Evolutionary conservation across 2,797 vertebrate genomes (phyloP), one percentile per base, ranked within the genome.

Genomic region (Ciconia nigra): DNA sequence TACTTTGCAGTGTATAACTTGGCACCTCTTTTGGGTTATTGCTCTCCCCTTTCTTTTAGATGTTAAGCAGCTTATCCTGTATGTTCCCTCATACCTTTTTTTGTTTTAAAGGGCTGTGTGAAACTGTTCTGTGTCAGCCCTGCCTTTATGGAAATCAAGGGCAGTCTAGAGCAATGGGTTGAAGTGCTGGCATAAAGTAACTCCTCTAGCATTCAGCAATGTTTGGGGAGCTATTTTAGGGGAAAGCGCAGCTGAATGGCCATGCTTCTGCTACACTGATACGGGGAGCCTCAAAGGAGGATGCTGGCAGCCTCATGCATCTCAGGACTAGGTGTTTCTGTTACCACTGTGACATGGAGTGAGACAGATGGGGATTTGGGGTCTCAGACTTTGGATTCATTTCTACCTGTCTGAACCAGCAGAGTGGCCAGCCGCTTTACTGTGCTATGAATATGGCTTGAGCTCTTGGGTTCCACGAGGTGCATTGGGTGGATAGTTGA

Each of bases 31-130:
- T 5, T 28, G 55, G 42, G 44, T 74, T 92, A 81, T 55, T 72
- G 59, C 44, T 91, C 54, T 83, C 61, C n/a, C 57, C 24, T 69
- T 83, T 81, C 81, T 87, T 89, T 86, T 6, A 87, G 72, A 89
- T 46, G 42, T 74, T 95, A 95, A 95, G 92, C 46, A 93, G 89
- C 87, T 97, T 91, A 94, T 72, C 84, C 71, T 65, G 29, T 39
- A 57, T 24, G 52, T 49, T 84, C 37, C 26, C 46, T 89, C 63
- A 73, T 55, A 20, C 37, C 49, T 22, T 62, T 41, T 72, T 69
- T 52, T 67, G 52, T 28, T 73, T 84, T 57, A 46, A 90, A 76
- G 21, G 35, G 41, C n/a, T 78, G n/a, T 58, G 63, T 83, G 86
- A 93, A 84, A 76, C 41, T 55, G 33, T 51, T 78, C 20, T 55